These are phyloP conservation scores for Rhynchopsitta pachyrhyncha DNA, from an alignment of 2,113 vertebrate species.

Conservation along the genomic window DNA sequence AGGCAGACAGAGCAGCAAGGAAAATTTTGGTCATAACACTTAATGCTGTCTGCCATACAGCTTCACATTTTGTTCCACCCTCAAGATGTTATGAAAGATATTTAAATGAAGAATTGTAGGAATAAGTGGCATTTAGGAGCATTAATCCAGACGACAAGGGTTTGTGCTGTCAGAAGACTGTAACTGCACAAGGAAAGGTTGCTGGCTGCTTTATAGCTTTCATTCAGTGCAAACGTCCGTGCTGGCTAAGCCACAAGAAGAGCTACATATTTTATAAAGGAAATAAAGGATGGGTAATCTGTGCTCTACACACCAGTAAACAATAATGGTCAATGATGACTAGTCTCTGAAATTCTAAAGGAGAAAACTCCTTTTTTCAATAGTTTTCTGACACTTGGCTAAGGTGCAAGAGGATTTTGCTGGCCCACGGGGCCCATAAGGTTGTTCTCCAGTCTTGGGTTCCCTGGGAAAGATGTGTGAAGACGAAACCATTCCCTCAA, in stretches of 20 bases:
- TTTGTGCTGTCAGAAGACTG: no score
- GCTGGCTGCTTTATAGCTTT: not conserved
- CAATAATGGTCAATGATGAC: not conserved
- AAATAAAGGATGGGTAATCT: fast-evolving
- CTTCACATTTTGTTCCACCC: not conserved
- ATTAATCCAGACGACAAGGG: not conserved
- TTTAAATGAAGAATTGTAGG: not conserved
- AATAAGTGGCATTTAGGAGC: not conserved
- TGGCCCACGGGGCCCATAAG: not conserved
- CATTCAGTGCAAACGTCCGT: not conserved
- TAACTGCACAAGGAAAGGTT: not conserved
- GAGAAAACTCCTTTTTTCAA: not conserved
- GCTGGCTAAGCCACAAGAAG: not conserved
- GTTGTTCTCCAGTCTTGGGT: no score
- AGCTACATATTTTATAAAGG: not conserved
- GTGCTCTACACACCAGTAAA: not conserved
- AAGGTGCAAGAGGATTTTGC: not conserved
- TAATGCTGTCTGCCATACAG: not conserved
- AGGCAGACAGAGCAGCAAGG: not conserved
- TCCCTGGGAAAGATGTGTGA: not conserved
- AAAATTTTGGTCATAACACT: not conserved
- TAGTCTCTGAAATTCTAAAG: not conserved
- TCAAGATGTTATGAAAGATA: not conserved
- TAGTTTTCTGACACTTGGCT: not conserved
- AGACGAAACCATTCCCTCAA: not conserved